Evolutionary conservation across 1,140 invertebrate genomes (phyloP), one percentile per base, ranked within the genome.

Genomic region (Plectus sambesii): DNA sequence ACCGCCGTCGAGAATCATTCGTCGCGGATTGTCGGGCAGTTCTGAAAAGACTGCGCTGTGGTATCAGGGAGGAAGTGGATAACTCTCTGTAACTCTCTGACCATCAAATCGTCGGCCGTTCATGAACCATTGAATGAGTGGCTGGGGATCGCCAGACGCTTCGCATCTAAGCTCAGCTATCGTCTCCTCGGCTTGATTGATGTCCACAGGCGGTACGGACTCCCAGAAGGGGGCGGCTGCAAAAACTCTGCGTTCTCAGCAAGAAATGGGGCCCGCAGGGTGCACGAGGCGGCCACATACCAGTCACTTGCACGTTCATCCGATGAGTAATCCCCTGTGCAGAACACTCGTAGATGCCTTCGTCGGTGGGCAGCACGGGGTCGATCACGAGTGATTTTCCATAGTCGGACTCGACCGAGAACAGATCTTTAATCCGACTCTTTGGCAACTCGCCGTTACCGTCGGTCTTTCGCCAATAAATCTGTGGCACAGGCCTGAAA

Each of bases 91-190:
- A 29, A 53, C 3, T 38, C 15, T 12, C 23, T 25, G 39, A 63
- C 49, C 62, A 42, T 68, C 55, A 15, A 63, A 52, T 20, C 63
- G 75, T 62, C 61, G 57, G 77, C 92, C 90, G 75, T 99, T 97
- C 70, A 93, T 81, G 44, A 90, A 92, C 93, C 93, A 98, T 60
- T 85, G 80, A 41, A 94, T 87, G 53, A 83, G 78, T 0, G 93
- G 92, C 42, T 81, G 77, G 0, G 93, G 93, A 2, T 80, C 79
- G 49, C 89, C 92, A 5, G 76, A 79, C 0, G 92, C 92, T 48
- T 81, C 77, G 72, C 93, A 98, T 37, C 77, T 74, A 62, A 98
- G 88, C 55, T 80, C 78, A 0, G 84, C 82, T 6, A 79, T 83
- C 68, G 93, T 89, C 40, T 84, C 87, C 74, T 94, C 88, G 12